These are phyloP conservation scores for Holacanthella duospinosa DNA, from an alignment of 2,888 invertebrate species.

Conservation along the genomic window DNA sequence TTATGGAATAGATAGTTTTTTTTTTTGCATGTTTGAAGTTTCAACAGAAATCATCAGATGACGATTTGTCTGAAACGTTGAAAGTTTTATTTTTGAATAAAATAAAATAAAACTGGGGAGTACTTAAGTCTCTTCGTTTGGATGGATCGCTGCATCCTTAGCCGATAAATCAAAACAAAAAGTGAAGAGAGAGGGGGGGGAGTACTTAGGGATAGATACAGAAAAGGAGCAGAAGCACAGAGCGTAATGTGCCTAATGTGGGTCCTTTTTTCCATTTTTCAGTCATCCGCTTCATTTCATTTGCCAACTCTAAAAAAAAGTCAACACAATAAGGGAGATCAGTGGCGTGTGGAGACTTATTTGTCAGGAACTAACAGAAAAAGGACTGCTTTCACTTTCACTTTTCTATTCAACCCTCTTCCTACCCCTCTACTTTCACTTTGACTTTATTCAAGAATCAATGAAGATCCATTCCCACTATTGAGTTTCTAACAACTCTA, in stretches of 20 bases:
- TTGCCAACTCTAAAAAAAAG: background rate
- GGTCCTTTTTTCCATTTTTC: background rate
- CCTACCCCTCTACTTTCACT: background rate
- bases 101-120: background rate
- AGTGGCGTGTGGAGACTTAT: background rate
- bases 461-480: background rate
- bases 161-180: background rate
- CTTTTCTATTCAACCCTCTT: background rate
- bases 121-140: background rate
- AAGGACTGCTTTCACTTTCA: background rate
- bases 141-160: background rate
- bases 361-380: conserved; percentile 5
- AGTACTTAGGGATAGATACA: too few species aligned
- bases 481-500: background rate
- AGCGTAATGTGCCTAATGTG: background rate
- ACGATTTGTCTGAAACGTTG: too few species aligned
- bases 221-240: too few species aligned
- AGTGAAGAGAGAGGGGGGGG: too few species aligned
- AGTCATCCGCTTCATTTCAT: background rate
- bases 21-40: too few species aligned
- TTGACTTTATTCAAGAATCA: background rate
- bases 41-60: too few species aligned
- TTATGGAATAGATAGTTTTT: too few species aligned
- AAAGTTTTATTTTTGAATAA: background rate
- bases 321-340: background rate